phyloP scores from a whole-genome alignment of 23 tunicate genomes.

The Styela plicata region DNA sequence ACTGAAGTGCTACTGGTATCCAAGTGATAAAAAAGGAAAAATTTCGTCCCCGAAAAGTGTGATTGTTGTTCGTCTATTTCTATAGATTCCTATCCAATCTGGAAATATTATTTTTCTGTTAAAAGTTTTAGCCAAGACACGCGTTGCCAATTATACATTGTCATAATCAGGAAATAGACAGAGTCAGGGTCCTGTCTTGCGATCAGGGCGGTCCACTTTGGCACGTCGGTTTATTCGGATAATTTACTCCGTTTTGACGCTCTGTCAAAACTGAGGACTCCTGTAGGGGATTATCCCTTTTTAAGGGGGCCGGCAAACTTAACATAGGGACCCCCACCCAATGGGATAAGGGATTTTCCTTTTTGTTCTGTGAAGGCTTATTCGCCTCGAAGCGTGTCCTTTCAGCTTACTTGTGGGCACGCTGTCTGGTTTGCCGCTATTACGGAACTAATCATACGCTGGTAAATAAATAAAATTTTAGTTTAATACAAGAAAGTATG shows the following conservation, averaged over 20 bases:
- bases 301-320: neutral
- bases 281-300: neutral
- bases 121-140: too few relatives aligned
- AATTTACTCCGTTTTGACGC: neutral
- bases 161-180: neutral
- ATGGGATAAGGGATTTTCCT: neutral
- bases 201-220: neutral
- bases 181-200: neutral
- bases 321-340: neutral
- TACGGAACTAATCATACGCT: neutral
- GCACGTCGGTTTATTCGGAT: neutral
- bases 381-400: neutral
- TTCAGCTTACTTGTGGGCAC: neutral
- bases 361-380: neutral
- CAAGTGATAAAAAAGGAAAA: too few relatives aligned
- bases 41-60: too few relatives aligned
- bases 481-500: too few relatives aligned
- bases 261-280: neutral
- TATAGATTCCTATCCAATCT: too few relatives aligned
- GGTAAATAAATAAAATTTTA: too few relatives aligned
- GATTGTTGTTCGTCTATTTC: too few relatives aligned
- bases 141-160: neutral
- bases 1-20: too few relatives aligned
- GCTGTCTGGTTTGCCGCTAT: neutral
- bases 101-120: too few relatives aligned